Percentiles rank a stretch among this genome's conserved stretches.
These are phyloP conservation scores for Urocyon cinereoargenteus DNA, from an alignment of 2,797 vertebrate genomes.

Conservation along the genomic window DNA sequence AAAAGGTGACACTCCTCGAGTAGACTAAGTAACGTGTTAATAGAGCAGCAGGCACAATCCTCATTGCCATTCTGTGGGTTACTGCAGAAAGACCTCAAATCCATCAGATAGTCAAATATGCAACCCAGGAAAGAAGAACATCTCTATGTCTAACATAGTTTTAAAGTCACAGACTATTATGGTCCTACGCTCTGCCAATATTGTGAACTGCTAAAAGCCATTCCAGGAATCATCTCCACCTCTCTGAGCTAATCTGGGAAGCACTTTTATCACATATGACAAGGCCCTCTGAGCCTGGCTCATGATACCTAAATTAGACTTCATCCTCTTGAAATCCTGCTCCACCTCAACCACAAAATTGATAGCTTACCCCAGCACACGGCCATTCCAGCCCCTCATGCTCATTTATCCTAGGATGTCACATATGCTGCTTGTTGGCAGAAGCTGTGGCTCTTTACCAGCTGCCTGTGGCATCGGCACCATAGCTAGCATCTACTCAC, in stretches of 20 bases:
- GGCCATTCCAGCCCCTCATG: background rate
- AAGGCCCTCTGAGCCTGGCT: conserved; percentile 38
- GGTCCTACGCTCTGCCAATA: background rate
- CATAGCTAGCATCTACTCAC: background rate
- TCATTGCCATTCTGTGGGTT: background rate
- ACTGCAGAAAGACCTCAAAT: background rate
- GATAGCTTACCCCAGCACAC: background rate
- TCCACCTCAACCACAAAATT: conserved; percentile 22
- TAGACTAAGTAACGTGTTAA: background rate
- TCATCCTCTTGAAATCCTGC: background rate
- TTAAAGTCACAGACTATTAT: background rate
- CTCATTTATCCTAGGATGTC: background rate
- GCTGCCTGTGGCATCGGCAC: background rate
- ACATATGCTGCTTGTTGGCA: background rate
- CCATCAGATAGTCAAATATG: background rate
- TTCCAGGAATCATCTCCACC: background rate
- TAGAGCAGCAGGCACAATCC: background rate
- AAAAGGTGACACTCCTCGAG: background rate
- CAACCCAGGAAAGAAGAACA: background rate
- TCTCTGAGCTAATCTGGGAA: background rate
- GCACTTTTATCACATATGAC: background rate
- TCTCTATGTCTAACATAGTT: background rate
- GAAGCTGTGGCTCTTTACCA: background rate
- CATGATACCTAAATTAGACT: background rate
- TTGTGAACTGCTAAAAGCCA: background rate